Conservation (phyloP, 2,113 vertebrate genomes). For the Anolis sagrei region DNA sequence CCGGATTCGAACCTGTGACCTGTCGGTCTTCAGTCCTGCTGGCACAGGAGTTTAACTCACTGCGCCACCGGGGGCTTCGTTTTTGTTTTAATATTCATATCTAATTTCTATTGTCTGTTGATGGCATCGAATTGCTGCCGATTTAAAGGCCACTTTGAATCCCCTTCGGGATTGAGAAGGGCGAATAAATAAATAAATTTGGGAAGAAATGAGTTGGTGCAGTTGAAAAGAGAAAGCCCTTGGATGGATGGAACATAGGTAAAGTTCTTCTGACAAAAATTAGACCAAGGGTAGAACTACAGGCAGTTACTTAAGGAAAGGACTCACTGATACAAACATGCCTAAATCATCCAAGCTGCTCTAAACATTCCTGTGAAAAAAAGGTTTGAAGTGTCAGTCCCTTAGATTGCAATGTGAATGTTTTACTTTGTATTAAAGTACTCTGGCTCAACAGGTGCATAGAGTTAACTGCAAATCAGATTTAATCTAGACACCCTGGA, state of each 20-base stretch:
- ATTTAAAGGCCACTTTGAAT: no score
- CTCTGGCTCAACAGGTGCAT: conserved; percentile 21
- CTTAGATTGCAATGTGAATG: not conserved
- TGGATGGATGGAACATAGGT: not conserved
- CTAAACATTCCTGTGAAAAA: not conserved
- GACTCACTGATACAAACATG: not conserved
- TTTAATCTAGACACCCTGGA: conserved; percentile 17
- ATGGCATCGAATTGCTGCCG: no score
- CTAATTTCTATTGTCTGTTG: no score
- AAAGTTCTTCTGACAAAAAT: not conserved
- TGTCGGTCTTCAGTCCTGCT: no score
- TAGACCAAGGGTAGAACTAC: not conserved
- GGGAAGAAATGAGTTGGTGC: not conserved
- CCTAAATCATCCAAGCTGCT: not conserved
- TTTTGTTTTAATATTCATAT: no score
- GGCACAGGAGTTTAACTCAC: no score
- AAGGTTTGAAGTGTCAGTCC: not conserved
- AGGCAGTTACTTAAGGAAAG: not conserved
- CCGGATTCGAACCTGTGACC: no score
- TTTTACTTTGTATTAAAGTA: conserved; percentile 16
- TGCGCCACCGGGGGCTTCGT: no score
- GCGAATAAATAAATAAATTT: no score
- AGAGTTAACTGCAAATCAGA: conserved; percentile 13
- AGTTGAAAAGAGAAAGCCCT: not conserved
- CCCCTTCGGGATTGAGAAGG: no score